Base-by-base conservation (phyloP, 2,113 vertebrate genomes). In the Cyprichromis sp. region DNA sequence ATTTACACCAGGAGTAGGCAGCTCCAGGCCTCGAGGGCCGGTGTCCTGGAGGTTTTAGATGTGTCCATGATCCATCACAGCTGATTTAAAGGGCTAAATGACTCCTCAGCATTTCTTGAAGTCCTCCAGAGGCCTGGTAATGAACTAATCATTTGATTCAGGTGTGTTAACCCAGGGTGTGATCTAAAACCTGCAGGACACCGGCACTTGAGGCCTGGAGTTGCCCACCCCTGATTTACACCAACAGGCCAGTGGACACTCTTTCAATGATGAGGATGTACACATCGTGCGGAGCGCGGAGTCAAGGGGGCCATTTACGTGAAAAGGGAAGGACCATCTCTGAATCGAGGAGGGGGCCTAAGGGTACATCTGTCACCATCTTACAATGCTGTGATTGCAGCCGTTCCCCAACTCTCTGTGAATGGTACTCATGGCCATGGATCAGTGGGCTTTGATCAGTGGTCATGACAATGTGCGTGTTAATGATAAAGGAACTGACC, bases 231-330 rank as follows among this genome's bases (percentile, higher is more conserved):
- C 38, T 38, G 36, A 9, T 31, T 61, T 6, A 9, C 14, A 59
- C 57, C 26, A 9, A 31, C 57, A 61, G 57, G 57, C 14, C 57
- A 31, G 26, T 24, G 24, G 24, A 24, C 24, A 24, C 24, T 24
- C 24, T 24, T 26, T 26, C 24, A 26, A 26, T 26, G 24, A 26
- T 26, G 24, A 59, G 57, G 26, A 59, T 9, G 26, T 31, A 2
- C 54, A 59, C 26, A 6, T 59, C 5, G 3, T 59, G 1, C 21
- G 21, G 24, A 26, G 4, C 29, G 0, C 2, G 0, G 24, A 29
- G 54, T 57, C 54, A 57, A 57, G 0, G 12, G 16, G 21, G 54
- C 55, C 24, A 57, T 29, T 57, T 16, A 29, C 4, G 7, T 16
- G 24, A 57, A 57, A 57, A 29, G 55, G 24, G 24, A 57, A 57